Evolutionary conservation across 2,888 invertebrate species (phyloP), one percentile per base, ranked within the genome.

Genomic region (Proisotoma minuta): DNA sequence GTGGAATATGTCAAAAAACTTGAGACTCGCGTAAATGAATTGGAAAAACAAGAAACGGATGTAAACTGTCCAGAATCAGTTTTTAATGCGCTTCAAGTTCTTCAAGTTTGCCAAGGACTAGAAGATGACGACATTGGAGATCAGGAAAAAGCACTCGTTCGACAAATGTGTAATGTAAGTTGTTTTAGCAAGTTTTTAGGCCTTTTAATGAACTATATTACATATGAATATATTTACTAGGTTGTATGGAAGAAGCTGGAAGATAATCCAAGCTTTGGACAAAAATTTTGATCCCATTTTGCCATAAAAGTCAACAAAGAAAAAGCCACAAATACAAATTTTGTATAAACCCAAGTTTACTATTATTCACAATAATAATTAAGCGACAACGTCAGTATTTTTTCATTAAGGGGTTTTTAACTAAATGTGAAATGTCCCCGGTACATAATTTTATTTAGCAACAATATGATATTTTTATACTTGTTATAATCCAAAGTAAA

Each of bases 131-230:
- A 77, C 58, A 75, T 78, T 54, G 79, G 90, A 75, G 88, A 92
- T 74, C 90, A 91, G 18, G 94, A 94, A 78, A 93, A 92, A 77
- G 94, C 94, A 3, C 82, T 95, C 59, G 91, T 95, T 53, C 83
- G 93, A 74, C 94, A 95, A 81, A 94, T 95, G 94, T 95, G 94
- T 80, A 94, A 95, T 80, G 87, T 87, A 79, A 81, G 84, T 80
- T 27, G 34, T 8, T 49, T 27, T 34, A 28, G 23, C 22, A 10
- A 52, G 23, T 47, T 40, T 47, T 39, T 40, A 34, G 52, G 51
- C 26, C 15, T 3, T 18, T 34, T 34, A 34, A 34, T 34, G 8
- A 34, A 34, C 15, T 34, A 10, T 10, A 10, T 34, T 34, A 34
- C 15, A 10, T 34, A 34, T n/a, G 15, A 34, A 8, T 15, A 34